These are phyloP conservation scores for Notamacropus eugenii DNA, from an alignment of 2,797 vertebrate genomes.

Conservation along the genomic window DNA sequence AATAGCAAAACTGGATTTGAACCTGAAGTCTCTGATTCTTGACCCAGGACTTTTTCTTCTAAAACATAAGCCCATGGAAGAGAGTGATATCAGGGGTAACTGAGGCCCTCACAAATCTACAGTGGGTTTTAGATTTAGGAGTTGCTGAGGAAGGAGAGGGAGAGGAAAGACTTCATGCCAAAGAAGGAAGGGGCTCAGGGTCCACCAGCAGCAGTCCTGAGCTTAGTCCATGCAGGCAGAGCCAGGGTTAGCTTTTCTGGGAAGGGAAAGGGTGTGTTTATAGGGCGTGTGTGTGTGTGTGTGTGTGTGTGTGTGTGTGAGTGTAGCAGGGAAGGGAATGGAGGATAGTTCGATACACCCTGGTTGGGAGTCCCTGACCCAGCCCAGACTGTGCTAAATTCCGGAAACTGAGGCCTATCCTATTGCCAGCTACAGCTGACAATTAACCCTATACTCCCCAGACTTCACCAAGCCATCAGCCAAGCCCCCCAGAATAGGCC, in stretches of 20 bases:
- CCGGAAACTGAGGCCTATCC: neutral
- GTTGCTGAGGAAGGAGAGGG: neutral
- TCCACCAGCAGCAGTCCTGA: neutral
- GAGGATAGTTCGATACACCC: neutral
- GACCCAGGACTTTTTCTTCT: too few relatives aligned
- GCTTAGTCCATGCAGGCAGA: neutral
- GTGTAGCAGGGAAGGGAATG: neutral
- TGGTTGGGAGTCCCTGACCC: neutral
- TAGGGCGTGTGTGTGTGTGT: neutral
- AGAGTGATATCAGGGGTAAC: neutral
- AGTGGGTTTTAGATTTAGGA: neutral
- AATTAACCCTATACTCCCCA: constrained; percentile 9
- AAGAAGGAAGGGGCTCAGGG: neutral
- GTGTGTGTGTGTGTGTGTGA: neutral
- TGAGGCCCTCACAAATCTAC: neutral
- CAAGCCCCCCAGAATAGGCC: constrained; percentile 11
- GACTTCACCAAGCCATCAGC: neutral
- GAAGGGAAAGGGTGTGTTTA: neutral
- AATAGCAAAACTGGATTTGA: constrained; percentile 7
- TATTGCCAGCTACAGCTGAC: constrained; percentile 60
- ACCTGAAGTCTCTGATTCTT: neutral
- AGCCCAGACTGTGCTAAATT: constrained; percentile 20
- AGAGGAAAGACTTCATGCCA: neutral
- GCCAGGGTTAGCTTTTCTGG: neutral
- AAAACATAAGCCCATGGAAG: neutral